A percentile compares a stretch with the other conserved stretches of the same genome.
These are phyloP conservation scores for Lysandra bellargus DNA, from an alignment of 2,888 invertebrate species.

Conservation along the genomic window DNA sequence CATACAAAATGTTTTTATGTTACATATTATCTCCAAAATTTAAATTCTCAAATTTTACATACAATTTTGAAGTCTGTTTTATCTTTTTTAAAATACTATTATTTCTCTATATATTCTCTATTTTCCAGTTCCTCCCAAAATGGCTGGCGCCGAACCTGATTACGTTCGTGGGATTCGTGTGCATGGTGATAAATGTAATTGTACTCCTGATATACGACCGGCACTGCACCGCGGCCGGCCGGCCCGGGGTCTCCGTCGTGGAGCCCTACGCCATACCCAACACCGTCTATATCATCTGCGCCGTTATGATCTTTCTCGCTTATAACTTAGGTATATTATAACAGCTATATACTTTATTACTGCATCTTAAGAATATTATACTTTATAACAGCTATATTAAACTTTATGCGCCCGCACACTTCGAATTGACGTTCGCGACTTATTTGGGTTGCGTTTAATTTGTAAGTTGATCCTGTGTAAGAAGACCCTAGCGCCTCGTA, in stretches of 20 bases:
- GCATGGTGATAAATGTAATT: conserved; percentile 90
- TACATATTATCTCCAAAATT: too few relatives aligned
- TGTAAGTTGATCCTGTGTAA: conserved; percentile 1
- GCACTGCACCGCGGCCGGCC: conserved; percentile 81
- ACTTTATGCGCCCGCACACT: neutral
- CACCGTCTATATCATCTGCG: conserved; percentile 91
- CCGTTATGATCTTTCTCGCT: conserved; percentile 93
- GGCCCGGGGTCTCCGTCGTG: conserved; percentile 44
- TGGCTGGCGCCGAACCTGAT: conserved; percentile 98
- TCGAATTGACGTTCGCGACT: conserved; percentile 8
- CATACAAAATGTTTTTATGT: too few relatives aligned
- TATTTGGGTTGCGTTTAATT: conserved; percentile 2
- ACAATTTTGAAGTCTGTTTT: too few relatives aligned
- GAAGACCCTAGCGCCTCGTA: neutral
- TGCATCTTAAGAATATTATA: neutral
- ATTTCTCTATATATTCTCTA: neutral
- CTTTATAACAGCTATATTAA: neutral
- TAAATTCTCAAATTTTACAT: too few relatives aligned
- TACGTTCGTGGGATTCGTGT: conserved; percentile 96
- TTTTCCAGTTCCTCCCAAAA: conserved; percentile 89
- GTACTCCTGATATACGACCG: conserved; percentile 92
- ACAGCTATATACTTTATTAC: neutral
- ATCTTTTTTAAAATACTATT: too few relatives aligned
- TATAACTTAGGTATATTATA: conserved; percentile 92
- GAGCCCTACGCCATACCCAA: conserved; percentile 82